phyloP scores from a whole-genome alignment of 2,888 invertebrate species.

The Eudasyphora cyanicolor region DNA sequence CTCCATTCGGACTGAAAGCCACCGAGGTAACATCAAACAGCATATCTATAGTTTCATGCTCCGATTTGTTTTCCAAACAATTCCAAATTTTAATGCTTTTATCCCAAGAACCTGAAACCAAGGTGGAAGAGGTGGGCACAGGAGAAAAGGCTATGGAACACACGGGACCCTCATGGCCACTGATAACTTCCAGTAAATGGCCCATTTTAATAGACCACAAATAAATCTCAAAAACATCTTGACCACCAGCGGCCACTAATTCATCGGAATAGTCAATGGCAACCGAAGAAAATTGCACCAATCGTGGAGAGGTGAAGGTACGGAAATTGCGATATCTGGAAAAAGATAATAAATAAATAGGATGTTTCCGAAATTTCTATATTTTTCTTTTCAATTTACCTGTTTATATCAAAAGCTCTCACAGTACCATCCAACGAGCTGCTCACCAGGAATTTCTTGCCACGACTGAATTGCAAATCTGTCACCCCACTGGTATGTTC shows the following conservation, averaged over 20 bases:
- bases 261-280: slow-evolving; percentile 95
- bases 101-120: slow-evolving; percentile 97
- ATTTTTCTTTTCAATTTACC: slow-evolving; percentile 79
- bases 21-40: slow-evolving; percentile 91
- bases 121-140: slow-evolving; percentile 84
- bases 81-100: slow-evolving; percentile 95
- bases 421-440: slow-evolving; percentile 98
- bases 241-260: slow-evolving; percentile 96
- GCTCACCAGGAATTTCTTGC: slow-evolving; percentile 95
- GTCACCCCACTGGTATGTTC: slow-evolving; percentile 94
- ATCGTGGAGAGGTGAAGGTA: slow-evolving; percentile 94
- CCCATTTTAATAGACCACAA: slow-evolving; percentile 98
- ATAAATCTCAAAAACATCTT: slow-evolving; percentile 96
- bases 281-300: slow-evolving; percentile 95
- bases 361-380: neutral
- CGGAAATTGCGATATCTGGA: slow-evolving; percentile 98
- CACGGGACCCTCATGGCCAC: slow-evolving; percentile 97
- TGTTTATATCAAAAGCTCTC: slow-evolving; percentile 95
- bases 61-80: slow-evolving; percentile 89
- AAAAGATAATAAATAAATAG: too few species aligned
- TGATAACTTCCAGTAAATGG: slow-evolving; percentile 91
- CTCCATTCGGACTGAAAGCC: slow-evolving; percentile 93
- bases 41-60: slow-evolving; percentile 90
- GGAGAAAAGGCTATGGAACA: slow-evolving; percentile 91
- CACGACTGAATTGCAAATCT: slow-evolving; percentile 92